Conservation (phyloP, 2,113 vertebrate genomes). For the Calyptomena viridis region DNA sequence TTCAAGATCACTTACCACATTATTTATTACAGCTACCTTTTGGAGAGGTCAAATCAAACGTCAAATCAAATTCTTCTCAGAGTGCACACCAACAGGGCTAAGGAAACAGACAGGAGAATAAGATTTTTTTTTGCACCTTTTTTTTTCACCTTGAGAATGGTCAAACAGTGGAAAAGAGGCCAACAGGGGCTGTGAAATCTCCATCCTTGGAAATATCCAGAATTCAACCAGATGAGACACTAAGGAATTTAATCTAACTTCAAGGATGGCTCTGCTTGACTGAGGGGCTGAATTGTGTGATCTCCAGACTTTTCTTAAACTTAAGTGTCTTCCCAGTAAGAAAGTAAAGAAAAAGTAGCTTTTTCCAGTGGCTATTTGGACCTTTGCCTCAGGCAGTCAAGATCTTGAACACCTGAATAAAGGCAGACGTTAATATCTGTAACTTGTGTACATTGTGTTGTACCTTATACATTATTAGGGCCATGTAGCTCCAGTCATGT, state of each 20-base stretch:
- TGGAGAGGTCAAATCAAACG: no score
- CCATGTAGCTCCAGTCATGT: not conserved
- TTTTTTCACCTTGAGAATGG: not conserved
- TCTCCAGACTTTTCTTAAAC: not conserved
- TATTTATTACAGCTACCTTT: not conserved
- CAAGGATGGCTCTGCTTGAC: not conserved
- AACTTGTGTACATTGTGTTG: not conserved
- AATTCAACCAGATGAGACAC: not conserved
- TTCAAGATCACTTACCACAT: not conserved
- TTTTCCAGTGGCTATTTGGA: not conserved
- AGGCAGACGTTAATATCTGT: not conserved
- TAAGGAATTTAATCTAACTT: not conserved
- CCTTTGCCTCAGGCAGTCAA: not conserved
- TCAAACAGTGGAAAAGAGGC: not conserved
- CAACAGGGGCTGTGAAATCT: not conserved
- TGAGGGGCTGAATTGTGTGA: not conserved
- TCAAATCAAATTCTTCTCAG: not conserved
- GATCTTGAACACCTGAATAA: not conserved
- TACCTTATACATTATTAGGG: not conserved
- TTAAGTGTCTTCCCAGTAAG: not conserved
- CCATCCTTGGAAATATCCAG: not conserved
- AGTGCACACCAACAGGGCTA: not conserved
- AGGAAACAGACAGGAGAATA: not conserved
- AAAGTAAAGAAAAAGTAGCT: not conserved
- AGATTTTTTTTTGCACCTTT: not conserved